Percentiles rank a stretch among this genome's conserved stretches.
Conservation (phyloP, 1,140 invertebrate genomes). For the Schlechtendalia chinensis region DNA sequence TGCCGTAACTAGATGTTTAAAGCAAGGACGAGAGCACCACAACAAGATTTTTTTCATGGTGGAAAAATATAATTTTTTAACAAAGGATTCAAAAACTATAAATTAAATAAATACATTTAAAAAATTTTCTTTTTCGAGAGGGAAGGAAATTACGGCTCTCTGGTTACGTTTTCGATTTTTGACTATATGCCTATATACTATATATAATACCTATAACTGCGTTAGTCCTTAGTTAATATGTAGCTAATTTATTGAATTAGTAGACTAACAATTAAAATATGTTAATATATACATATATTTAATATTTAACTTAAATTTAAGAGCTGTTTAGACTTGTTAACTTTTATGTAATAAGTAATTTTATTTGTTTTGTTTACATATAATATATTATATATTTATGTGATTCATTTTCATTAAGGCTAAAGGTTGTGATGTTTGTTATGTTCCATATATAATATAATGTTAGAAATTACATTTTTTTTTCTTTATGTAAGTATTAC, state of each 20-base stretch:
- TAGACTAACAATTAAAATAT: constrained; percentile 1
- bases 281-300: too few relatives aligned
- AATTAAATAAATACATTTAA: too few relatives aligned
- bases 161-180: too few relatives aligned
- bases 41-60: too few relatives aligned
- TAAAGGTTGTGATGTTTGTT: constrained; percentile 50
- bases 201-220: constrained; percentile 4
- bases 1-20: too few relatives aligned
- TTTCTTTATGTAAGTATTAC: constrained; percentile 19
- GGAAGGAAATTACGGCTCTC: too few relatives aligned
- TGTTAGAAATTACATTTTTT: constrained; percentile 7
- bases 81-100: too few relatives aligned
- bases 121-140: too few relatives aligned
- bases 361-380: constrained; percentile 40
- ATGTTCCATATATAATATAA: constrained; percentile 26
- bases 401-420: constrained; percentile 45
- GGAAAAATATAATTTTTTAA: too few relatives aligned
- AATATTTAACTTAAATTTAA: constrained; percentile 23
- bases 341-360: constrained; percentile 36
- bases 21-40: too few relatives aligned
- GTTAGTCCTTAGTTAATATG: constrained; percentile 8
- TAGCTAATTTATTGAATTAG: constrained; percentile 33
- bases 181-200: background rate
- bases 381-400: constrained; percentile 30
- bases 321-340: constrained; percentile 44